Base-by-base conservation (phyloP, 2,113 vertebrate genomes). In the Galemys pyrenaicus region DNA sequence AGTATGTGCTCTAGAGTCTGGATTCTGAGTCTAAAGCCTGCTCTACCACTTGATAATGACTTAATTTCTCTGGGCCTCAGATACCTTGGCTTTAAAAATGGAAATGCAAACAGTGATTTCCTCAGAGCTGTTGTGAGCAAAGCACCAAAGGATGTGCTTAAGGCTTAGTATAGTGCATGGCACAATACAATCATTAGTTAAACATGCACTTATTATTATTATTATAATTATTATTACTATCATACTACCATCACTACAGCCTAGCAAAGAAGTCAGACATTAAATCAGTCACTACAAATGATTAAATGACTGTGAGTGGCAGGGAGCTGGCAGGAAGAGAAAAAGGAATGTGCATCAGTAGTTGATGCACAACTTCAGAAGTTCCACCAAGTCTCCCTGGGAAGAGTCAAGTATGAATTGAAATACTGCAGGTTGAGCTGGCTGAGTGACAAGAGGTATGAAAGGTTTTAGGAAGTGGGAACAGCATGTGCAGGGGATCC, bases 11-110 rank as follows among this genome's bases (percentile, higher is more conserved):
- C 13, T 39, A 49, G 54, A 60, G 56, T 46, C 62, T 86, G 26
- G 5, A 65, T 41, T 65, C 74, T 37, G n/a, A 88, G n/a, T 91
- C 12, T n/a, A 54, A 93, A 91, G 71, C 81, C 30, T 51, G 15
- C 60, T 83, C 78, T 9, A 41, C 49, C 35, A 44, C 51, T 67
- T 89, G 30, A 68, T 19, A 64, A 71, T 44, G 44, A 39, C 22
- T 82, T 74, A 7, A 54, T 89, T 64, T 94, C 46, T 71, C 56
- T 92, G 67, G n/a, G n/a, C 39, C 30, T 92, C 62, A 6, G 39
- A 65, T 86, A 77, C 51, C n/a, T 89, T 60, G 6, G 35, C 58
- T 39, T 81, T 46, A 86, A 92, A 92, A 86, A 65, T 39, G 70
- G 74, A 30, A 26, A 75, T 49, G 37, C 65, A 65, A 82, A 71